These are phyloP conservation scores for Sebastes minor DNA, from an alignment of 2,797 vertebrate genomes.

Conservation along the genomic window DNA sequence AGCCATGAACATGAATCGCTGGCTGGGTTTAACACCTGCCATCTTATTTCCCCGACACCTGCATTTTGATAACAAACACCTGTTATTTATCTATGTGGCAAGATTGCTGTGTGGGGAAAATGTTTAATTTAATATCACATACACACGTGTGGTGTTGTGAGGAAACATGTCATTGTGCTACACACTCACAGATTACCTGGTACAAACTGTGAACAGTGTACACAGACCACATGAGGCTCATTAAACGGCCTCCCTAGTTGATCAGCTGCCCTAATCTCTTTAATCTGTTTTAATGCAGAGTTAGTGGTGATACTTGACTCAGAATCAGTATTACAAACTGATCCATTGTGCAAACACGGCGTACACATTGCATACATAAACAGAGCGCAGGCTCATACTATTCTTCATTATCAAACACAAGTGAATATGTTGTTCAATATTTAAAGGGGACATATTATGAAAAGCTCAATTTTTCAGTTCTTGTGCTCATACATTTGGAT, in stretches of 20 bases:
- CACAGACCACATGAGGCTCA: neutral
- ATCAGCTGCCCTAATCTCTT: slow-evolving; percentile 22
- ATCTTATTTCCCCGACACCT: slow-evolving; percentile 30
- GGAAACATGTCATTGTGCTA: neutral
- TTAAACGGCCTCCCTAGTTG: neutral
- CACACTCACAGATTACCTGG: neutral
- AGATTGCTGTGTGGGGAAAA: neutral
- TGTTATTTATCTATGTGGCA: slow-evolving; percentile 14
- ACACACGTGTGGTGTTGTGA: neutral
- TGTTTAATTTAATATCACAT: neutral
- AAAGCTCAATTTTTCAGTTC: too few relatives aligned
- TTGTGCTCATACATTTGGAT: too few relatives aligned
- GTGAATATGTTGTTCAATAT: neutral
- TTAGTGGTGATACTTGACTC: slow-evolving; percentile 11
- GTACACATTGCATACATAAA: neutral
- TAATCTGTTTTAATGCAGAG: slow-evolving; percentile 22
- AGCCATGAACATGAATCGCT: neutral
- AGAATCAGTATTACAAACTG: slow-evolving; percentile 1
- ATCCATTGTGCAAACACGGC: neutral
- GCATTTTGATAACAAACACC: slow-evolving; percentile 29
- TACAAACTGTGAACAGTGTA: neutral
- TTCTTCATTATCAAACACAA: neutral
- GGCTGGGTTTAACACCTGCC: slow-evolving; percentile 24
- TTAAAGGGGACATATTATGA: neutral
- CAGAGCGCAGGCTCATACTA: neutral